Evolutionary conservation across 2,888 invertebrate species (phyloP).

Genomic region (Dolomedes plantarius): DNA sequence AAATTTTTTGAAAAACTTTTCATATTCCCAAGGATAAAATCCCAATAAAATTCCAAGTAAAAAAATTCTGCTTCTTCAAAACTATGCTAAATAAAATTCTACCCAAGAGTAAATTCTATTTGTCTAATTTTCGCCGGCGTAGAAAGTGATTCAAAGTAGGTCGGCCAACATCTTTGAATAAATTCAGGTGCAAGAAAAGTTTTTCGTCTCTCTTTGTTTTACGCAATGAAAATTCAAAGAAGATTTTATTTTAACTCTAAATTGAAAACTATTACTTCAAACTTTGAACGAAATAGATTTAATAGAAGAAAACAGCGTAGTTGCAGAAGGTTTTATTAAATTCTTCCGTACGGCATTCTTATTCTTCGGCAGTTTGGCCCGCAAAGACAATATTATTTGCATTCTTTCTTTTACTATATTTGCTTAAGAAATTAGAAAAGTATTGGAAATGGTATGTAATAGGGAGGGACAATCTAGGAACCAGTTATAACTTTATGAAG

Average conservation of each 20-base stretch:
- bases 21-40: too few relatives aligned
- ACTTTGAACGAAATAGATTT: background rate
- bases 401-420: slow-evolving; percentile 14
- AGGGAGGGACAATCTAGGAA: background rate
- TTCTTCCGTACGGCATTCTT: background rate
- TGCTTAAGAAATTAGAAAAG: slow-evolving; percentile 62
- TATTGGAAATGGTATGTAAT: slow-evolving; percentile 12
- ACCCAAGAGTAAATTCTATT: too few relatives aligned
- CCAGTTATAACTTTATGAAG: slow-evolving; percentile 5
- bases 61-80: too few relatives aligned
- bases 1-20: too few relatives aligned
- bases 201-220: background rate
- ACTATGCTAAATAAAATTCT: too few relatives aligned
- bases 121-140: background rate
- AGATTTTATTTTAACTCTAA: background rate
- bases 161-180: background rate
- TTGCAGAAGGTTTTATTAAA: background rate
- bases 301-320: background rate
- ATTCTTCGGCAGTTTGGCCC: background rate
- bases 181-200: background rate
- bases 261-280: background rate
- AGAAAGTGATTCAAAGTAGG: background rate
- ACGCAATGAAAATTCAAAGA: background rate
- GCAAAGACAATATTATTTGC: background rate
- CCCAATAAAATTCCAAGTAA: too few relatives aligned